Evolutionary conservation across 1,140 invertebrate genomes (phyloP).

Genomic region (Magallana ariakensis): DNA sequence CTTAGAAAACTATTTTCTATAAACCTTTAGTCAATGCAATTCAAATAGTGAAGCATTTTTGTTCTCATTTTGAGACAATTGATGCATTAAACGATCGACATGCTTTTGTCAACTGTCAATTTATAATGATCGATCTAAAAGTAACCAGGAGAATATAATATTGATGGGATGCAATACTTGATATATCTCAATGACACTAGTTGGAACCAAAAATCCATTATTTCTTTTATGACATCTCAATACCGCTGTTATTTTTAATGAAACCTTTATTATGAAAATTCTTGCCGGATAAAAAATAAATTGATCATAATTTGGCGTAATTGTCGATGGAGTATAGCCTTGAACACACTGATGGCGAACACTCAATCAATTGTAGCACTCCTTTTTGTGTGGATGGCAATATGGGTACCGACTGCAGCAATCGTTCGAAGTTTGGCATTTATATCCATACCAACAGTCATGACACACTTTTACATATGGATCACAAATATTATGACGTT

Average conservation of each 20-base stretch:
- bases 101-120: no score
- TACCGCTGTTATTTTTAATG: background rate
- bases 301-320: slow-evolving; percentile 20
- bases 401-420: slow-evolving; percentile 63
- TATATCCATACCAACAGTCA: slow-evolving; percentile 62
- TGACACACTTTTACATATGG: slow-evolving; percentile 56
- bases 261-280: slow-evolving; percentile 24
- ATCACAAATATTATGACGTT: slow-evolving; percentile 64
- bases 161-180: background rate
- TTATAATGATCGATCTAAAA: no score
- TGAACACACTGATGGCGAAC: background rate
- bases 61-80: no score
- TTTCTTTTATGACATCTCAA: slow-evolving; percentile 22
- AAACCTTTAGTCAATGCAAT: no score
- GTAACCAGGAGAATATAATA: no score
- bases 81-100: no score
- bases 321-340: background rate
- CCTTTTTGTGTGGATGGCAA: slow-evolving; percentile 48
- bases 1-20: no score
- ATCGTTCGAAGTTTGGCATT: slow-evolving; percentile 58
- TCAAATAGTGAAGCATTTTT: no score
- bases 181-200: background rate
- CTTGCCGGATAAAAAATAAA: slow-evolving; percentile 9
- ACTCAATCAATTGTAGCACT: background rate
- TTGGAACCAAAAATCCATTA: slow-evolving; percentile 4